A percentile compares a stretch with the other conserved stretches of the same genome.
These are phyloP conservation scores for Bradypodion ventrale DNA, from an alignment of 2,797 vertebrate species.

Conservation along the genomic window DNA sequence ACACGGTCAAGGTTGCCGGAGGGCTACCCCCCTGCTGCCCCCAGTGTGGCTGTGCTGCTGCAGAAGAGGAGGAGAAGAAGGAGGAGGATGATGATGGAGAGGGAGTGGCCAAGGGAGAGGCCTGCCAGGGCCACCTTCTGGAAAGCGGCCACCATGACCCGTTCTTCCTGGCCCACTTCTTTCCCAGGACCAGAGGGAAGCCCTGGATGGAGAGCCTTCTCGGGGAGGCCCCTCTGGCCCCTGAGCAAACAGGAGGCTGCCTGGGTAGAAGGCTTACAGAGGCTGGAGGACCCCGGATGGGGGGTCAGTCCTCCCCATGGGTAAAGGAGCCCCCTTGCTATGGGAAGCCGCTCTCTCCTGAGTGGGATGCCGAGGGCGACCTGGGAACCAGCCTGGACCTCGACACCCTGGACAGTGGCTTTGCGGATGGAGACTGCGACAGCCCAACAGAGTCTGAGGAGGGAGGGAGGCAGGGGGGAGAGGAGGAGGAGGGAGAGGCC, in stretches of 20 bases:
- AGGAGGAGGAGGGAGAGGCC: conserved; percentile 48
- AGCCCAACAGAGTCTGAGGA: conserved; percentile 74
- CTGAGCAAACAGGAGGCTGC: not conserved
- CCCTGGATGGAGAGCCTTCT: not conserved
- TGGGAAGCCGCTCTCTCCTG: conserved; percentile 73
- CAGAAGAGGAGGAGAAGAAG: not conserved
- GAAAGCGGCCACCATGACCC: conserved; percentile 43
- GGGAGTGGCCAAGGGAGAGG: conserved; percentile 45
- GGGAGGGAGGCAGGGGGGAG: not conserved
- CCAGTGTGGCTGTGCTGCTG: conserved; percentile 49
- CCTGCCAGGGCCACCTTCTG: conserved; percentile 68
- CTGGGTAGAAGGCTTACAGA: conserved; percentile 22
- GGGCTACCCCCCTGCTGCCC: conserved; percentile 66
- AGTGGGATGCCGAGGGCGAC: conserved; percentile 79
- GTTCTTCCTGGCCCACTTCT: no score
- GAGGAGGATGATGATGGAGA: not conserved
- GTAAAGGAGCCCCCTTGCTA: conserved; percentile 77
- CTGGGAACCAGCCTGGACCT: conserved; percentile 83
- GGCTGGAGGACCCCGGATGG: not conserved
- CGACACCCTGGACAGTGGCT: conserved; percentile 92
- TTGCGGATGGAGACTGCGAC: conserved; percentile 85
- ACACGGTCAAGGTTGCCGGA: conserved; percentile 84
- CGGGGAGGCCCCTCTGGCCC: not conserved
- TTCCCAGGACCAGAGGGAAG: conserved; percentile 2
- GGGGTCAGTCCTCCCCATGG: conserved; percentile 49